Percentiles rank a stretch among this genome's conserved stretches.
phyloP scores from a whole-genome alignment of 2,888 invertebrate species.

The Ctena decussata region DNA sequence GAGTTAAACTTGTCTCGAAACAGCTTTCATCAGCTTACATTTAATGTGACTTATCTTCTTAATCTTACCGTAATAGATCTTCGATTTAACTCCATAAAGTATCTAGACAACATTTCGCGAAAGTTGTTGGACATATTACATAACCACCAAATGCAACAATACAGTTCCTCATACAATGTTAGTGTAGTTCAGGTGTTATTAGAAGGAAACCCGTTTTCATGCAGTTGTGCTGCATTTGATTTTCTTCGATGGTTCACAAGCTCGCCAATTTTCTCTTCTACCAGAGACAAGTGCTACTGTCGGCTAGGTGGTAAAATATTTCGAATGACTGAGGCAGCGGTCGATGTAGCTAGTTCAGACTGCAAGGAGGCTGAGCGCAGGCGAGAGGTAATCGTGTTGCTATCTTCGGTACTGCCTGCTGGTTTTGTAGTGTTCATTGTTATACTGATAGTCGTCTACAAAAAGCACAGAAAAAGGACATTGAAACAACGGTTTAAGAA shows the following conservation, averaged over 20 bases:
- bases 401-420: neutral
- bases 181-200: neutral
- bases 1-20: neutral
- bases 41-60: neutral
- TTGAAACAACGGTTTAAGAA: neutral
- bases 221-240: neutral
- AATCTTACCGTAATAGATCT: neutral
- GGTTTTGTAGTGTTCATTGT: neutral
- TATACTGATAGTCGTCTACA: neutral
- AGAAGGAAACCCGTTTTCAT: neutral
- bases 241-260: neutral
- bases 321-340: neutral
- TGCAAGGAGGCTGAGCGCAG: neutral
- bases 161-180: neutral
- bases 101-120: neutral
- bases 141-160: neutral
- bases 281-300: neutral
- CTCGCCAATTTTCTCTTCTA: neutral
- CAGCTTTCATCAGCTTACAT: neutral
- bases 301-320: neutral
- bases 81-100: neutral
- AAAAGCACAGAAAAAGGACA: neutral
- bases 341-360: neutral
- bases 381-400: neutral
- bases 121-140: neutral